These are phyloP conservation scores for Myotis vivesi DNA, from an alignment of 2,797 vertebrate species.

Conservation along the genomic window DNA sequence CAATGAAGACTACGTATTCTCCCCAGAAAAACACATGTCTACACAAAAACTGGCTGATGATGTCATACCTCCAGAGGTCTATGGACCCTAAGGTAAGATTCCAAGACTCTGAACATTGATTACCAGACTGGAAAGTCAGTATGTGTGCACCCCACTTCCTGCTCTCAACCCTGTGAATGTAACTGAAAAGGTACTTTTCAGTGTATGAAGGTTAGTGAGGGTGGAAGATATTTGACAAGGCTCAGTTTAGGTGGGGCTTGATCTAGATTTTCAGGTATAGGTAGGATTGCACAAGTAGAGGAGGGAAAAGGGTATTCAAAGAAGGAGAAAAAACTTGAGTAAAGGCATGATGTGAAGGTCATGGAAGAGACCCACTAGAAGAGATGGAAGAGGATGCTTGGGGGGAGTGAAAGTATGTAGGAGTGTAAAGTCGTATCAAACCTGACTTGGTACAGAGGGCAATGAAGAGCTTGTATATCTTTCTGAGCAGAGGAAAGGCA, in stretches of 20 bases:
- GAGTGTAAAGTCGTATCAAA: background rate
- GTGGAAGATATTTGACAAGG: background rate
- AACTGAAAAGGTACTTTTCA: background rate
- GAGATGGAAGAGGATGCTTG: background rate
- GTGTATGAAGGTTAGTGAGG: background rate
- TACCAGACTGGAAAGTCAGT: background rate
- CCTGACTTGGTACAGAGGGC: background rate
- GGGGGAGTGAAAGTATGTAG: background rate
- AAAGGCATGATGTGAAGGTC: background rate
- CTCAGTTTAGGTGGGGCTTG: background rate
- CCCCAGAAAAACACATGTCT: background rate
- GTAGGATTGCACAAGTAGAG: background rate
- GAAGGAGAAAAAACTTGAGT: background rate
- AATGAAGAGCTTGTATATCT: background rate
- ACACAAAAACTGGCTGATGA: background rate
- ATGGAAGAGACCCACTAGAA: background rate
- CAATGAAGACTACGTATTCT: background rate
- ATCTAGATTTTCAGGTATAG: background rate
- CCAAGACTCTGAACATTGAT: background rate
- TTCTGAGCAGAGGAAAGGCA: background rate
- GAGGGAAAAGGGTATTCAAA: background rate
- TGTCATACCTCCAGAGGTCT: background rate
- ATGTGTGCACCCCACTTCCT: background rate
- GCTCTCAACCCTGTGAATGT: background rate
- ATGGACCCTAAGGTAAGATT: background rate